These are phyloP conservation scores for Callaeas wilsoni DNA, from an alignment of 2,113 vertebrate genomes.

Conservation along the genomic window DNA sequence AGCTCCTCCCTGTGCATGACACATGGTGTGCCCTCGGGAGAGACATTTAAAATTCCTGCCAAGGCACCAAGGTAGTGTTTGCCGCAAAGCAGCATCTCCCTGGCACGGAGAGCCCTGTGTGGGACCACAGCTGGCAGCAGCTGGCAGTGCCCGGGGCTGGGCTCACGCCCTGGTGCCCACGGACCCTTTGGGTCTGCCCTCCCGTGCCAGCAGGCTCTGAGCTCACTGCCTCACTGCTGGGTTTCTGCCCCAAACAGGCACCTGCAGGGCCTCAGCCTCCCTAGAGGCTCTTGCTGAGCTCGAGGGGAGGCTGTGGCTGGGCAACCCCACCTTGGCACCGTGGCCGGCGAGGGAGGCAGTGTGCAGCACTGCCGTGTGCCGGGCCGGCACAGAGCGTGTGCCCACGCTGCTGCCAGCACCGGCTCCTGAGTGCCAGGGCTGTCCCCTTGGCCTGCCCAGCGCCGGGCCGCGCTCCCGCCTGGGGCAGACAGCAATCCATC, in stretches of 20 bases:
- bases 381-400: neutral
- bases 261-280: neutral
- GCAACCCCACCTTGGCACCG: neutral
- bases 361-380: neutral
- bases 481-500: neutral
- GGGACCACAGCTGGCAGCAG: neutral
- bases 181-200: no score
- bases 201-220: neutral
- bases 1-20: neutral
- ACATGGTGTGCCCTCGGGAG: neutral
- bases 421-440: neutral
- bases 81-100: neutral
- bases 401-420: neutral
- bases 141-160: neutral
- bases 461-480: fast-evolving
- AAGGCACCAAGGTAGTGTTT: neutral
- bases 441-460: neutral
- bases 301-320: fast-evolving
- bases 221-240: fast-evolving
- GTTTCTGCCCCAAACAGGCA: neutral
- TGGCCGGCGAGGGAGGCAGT: neutral
- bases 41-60: neutral
- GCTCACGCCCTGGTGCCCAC: fast-evolving
- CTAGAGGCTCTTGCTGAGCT: neutral
- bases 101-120: neutral